phyloP scores from a whole-genome alignment of 2,888 invertebrate species.

The Thymelicus sylvestris region DNA sequence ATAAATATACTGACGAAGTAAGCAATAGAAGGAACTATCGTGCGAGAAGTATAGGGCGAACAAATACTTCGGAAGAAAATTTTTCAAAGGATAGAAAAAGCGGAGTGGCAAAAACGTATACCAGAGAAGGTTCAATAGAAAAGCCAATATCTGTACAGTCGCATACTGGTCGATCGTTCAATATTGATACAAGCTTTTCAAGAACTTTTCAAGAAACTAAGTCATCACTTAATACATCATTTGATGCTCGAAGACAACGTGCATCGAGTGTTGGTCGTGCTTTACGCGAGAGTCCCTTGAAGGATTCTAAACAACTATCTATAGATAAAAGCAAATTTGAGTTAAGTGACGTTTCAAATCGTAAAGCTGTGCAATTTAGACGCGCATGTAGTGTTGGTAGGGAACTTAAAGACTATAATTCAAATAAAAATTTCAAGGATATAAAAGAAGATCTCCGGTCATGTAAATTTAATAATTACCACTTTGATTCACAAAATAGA shows the following conservation, averaged over 20 bases:
- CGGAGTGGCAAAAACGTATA: neutral
- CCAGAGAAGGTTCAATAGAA: slow-evolving; percentile 23
- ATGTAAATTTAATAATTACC: slow-evolving; percentile 47
- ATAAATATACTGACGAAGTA: slow-evolving; percentile 45
- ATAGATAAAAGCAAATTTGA: neutral
- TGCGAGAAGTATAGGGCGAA: slow-evolving; percentile 49
- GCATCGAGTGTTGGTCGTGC: slow-evolving; percentile 73
- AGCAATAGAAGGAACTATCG: slow-evolving; percentile 51
- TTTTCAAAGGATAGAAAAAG: slow-evolving; percentile 42
- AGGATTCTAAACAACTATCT: neutral
- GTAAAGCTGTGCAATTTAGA: slow-evolving; percentile 47
- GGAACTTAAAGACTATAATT: slow-evolving; percentile 47
- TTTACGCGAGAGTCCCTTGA: slow-evolving; percentile 40
- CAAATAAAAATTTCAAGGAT: slow-evolving; percentile 62
- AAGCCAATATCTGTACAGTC: slow-evolving; percentile 54
- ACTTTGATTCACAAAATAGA: neutral
- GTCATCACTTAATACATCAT: slow-evolving; percentile 42
- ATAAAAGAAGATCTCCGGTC: slow-evolving; percentile 70
- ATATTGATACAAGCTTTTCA: slow-evolving; percentile 71
- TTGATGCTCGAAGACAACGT: slow-evolving; percentile 63
- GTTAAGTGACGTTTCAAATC: neutral
- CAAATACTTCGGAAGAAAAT: slow-evolving; percentile 39
- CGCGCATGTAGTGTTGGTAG: slow-evolving; percentile 72
- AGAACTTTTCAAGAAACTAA: slow-evolving; percentile 65
- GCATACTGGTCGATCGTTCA: slow-evolving; percentile 61